Percentiles rank a stretch among this genome's conserved stretches.
Evolutionary conservation across 2,797 vertebrate species (phyloP).

Genomic region (Myoxocephalus aenaeus): DNA sequence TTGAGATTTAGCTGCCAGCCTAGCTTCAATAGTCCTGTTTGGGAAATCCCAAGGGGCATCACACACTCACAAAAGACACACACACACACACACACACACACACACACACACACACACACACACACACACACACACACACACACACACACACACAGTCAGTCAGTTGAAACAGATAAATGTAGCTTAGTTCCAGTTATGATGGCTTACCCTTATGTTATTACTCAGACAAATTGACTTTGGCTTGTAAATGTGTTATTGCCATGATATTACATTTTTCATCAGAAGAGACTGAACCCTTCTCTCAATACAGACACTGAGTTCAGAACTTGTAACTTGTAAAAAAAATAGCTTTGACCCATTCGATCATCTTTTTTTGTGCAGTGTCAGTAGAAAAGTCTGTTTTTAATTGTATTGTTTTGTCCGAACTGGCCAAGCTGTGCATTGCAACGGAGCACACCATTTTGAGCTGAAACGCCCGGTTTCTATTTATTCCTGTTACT

Average conservation of each 20-base stretch:
- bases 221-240: conserved; percentile 7
- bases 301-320: too few relatives aligned
- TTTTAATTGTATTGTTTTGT: too few relatives aligned
- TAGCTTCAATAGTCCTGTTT: conserved; percentile 69
- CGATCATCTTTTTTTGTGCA: too few relatives aligned
- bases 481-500: too few relatives aligned
- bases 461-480: too few relatives aligned
- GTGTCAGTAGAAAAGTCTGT: too few relatives aligned
- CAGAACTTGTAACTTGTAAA: too few relatives aligned
- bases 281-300: background rate
- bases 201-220: conserved; percentile 32
- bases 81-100: background rate
- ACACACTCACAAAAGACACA: conserved; percentile 1
- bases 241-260: background rate
- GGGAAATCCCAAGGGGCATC: conserved; percentile 43
- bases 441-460: too few relatives aligned
- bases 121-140: background rate
- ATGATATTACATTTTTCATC: conserved; percentile 1
- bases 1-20: conserved; percentile 61
- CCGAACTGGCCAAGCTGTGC: too few relatives aligned
- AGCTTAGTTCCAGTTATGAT: conserved; percentile 15
- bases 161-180: conserved; percentile 14
- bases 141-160: background rate
- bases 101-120: conserved; percentile 1
- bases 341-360: too few relatives aligned